A percentile compares a stretch with the other conserved stretches of the same genome.
These are phyloP conservation scores for Phodopus roborovskii DNA, from an alignment of 2,113 vertebrate genomes.

Conservation along the genomic window DNA sequence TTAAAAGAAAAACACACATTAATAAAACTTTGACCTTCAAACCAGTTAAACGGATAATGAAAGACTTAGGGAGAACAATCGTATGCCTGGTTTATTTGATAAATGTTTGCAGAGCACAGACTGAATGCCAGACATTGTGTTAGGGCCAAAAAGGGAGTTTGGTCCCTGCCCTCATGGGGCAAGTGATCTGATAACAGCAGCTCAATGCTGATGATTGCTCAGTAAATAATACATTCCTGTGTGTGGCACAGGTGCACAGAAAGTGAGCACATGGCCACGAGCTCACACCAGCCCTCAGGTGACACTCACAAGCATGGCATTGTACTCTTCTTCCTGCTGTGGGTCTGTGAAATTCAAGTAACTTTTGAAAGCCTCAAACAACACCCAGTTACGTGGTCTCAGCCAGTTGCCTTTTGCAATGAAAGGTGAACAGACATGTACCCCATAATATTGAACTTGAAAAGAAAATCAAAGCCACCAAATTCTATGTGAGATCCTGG, in stretches of 20 bases:
- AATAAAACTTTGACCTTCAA: neutral
- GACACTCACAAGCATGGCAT: neutral
- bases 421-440: neutral
- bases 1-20: neutral
- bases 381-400: neutral
- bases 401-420: neutral
- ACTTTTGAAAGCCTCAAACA: neutral
- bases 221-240: neutral
- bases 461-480: slow-evolving; percentile 14
- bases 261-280: neutral
- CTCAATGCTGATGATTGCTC: neutral
- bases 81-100: neutral
- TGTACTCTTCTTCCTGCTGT: neutral
- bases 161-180: neutral
- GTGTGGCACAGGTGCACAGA: neutral
- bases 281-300: neutral
- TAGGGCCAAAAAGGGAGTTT: neutral
- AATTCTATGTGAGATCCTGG: neutral
- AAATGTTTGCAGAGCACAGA: slow-evolving; percentile 15
- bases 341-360: neutral
- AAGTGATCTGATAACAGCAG: neutral
- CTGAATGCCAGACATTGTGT: neutral
- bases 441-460: slow-evolving; percentile 2
- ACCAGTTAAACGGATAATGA: neutral
- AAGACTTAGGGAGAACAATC: neutral